Percentiles rank a stretch among this genome's conserved stretches.
phyloP scores from a whole-genome alignment of 2,797 vertebrate genomes.

The Cirrhinus mrigala region DNA sequence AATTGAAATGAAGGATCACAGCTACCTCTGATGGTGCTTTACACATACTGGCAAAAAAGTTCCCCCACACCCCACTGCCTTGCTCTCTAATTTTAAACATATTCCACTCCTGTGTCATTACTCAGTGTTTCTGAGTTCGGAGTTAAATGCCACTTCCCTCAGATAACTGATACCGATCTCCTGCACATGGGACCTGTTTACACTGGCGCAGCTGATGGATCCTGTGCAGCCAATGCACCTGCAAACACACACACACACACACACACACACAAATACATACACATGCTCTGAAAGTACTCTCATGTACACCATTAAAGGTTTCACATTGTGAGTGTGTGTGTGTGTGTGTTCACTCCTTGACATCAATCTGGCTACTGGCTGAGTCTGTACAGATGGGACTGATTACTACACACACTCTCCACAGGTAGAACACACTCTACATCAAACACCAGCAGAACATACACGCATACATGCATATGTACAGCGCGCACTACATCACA shows the following conservation, averaged over 20 bases:
- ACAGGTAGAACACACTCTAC: conserved; percentile 68
- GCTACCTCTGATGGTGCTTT: conserved; percentile 35
- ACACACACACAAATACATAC: conserved; percentile 65
- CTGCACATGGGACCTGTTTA: conserved; percentile 79
- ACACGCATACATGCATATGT: conserved; percentile 60
- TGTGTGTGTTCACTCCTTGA: conserved; percentile 67
- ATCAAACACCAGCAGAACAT: conserved; percentile 68
- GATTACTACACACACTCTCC: conserved; percentile 76
- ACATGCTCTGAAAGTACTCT: conserved; percentile 38
- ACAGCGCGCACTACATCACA: conserved; percentile 36
- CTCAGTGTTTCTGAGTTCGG: conserved; percentile 55
- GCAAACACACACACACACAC: conserved; percentile 56
- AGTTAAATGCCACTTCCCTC: conserved; percentile 77
- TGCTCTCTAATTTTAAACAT: conserved; percentile 70
- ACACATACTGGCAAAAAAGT: conserved; percentile 66
- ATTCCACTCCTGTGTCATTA: conserved; percentile 79
- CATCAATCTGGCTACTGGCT: conserved; percentile 80
- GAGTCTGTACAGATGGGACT: conserved; percentile 82
- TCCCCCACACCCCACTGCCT: conserved; percentile 41
- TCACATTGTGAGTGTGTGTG: conserved; percentile 12
- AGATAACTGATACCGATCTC: conserved; percentile 76
- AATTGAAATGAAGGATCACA: conserved; percentile 45
- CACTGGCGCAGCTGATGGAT: conserved; percentile 45
- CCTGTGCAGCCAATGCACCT: conserved; percentile 36
- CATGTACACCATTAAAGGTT: conserved; percentile 72